Base-by-base conservation (phyloP, 2,113 vertebrate genomes). In the Paradoxurus hermaphroditus region DNA sequence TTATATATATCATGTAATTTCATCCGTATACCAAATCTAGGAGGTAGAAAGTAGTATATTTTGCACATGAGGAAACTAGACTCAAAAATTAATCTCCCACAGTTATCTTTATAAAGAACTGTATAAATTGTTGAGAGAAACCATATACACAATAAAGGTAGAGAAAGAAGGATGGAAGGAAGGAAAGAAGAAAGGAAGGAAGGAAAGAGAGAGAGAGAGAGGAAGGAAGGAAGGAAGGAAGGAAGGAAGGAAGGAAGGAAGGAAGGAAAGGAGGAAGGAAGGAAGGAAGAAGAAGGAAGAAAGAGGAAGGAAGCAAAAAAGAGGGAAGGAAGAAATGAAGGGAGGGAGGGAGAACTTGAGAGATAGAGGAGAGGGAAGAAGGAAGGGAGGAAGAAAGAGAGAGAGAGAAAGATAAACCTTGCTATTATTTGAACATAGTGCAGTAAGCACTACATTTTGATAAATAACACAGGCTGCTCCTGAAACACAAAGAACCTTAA, bases 81-180 rank as follows among this genome's bases (percentile, higher is more conserved):
- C 6, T 84, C 27, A 82, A 41, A 4, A 91, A 67, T 49, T 79
- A 86, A 41, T 94, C 65, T 2, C 4, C 34, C 21, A 82, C n/a
- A 8, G 5, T 70, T 86, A 65, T 18, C 23, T 68, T 87, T 62
- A 62, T 72, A 72, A 78, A 53, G 11, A 23, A 65, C 3, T 39
- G 7, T 2, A 15, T 75, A 77, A n/a, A 44, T 18, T 46, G 3
- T 94, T 93, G 46, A 94, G 10, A 95, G 18, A 96, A 83, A 87
- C 7, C 19, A 65, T 18, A 18, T 84, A 84, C 31, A 15, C 21
- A 82, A 51, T 6, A 92, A 78, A 88, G 29, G 34, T 41, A 29
- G 7, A 21, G 1, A 13, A 51, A 44, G 23, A 78, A 39, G 25
- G 65, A n/a, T 21, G n/a, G 29, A 25, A 16, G 34, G 21, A 11